These are phyloP conservation scores for Sebastolobus altivelis DNA, from an alignment of 2,797 vertebrate species.

Conservation along the genomic window DNA sequence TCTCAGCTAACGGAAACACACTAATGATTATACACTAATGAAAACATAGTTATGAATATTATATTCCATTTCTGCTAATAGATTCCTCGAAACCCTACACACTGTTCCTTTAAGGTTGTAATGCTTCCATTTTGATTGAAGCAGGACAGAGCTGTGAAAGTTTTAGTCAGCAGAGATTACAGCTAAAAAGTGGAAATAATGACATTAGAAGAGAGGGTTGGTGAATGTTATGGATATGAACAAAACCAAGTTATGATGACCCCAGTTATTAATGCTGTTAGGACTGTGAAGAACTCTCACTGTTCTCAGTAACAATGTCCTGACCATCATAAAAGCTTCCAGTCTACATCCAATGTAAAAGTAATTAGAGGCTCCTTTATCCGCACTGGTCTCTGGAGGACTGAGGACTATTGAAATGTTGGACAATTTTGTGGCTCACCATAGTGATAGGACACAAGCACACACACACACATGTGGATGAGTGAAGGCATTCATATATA, in stretches of 20 bases:
- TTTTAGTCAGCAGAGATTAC: background rate
- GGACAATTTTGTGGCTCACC: background rate
- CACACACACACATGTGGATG: background rate
- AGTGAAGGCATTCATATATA: background rate
- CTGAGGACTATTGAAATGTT: background rate
- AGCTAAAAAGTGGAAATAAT: background rate
- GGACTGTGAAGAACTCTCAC: background rate
- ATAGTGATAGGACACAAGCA: background rate
- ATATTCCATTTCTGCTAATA: no score
- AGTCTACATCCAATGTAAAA: background rate
- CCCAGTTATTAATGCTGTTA: background rate
- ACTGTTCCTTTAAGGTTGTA: no score
- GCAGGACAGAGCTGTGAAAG: background rate
- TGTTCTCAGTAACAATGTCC: background rate
- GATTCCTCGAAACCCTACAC: no score
- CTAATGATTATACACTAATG: no score
- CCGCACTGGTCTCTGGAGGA: background rate
- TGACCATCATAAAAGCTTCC: background rate
- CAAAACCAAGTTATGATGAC: background rate
- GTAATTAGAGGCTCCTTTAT: conserved; percentile 8
- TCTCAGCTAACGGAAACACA: no score
- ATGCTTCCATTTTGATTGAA: no score
- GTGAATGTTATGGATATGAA: background rate
- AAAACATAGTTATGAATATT: no score
- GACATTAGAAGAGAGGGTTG: background rate